These are phyloP conservation scores for Eudasyphora cyanicolor DNA, from an alignment of 2,888 invertebrate genomes.

Conservation along the genomic window DNA sequence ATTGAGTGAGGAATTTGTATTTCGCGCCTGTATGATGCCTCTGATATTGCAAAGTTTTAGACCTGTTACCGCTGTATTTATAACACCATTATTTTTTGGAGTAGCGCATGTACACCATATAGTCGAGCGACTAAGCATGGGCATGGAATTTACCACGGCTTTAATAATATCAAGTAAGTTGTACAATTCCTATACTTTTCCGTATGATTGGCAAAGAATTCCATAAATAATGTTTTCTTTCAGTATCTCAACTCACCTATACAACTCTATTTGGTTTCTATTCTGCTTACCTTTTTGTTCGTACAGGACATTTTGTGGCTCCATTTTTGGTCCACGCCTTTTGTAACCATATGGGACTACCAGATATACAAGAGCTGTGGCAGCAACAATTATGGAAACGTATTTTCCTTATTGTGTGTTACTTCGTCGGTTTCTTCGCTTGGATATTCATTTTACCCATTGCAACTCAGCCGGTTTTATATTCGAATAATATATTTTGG, in stretches of 20 bases:
- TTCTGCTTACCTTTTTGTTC: slow-evolving; percentile 93
- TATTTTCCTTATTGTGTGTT: slow-evolving; percentile 84
- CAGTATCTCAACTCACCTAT: slow-evolving; percentile 93
- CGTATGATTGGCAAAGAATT: background rate
- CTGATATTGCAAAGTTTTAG: slow-evolving; percentile 90
- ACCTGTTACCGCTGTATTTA: slow-evolving; percentile 87
- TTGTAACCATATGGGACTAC: slow-evolving; percentile 98
- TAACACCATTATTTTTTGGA: slow-evolving; percentile 95
- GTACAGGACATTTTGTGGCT: slow-evolving; percentile 94
- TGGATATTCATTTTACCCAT: slow-evolving; percentile 90
- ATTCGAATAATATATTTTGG: slow-evolving; percentile 84
- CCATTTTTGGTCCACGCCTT: slow-evolving; percentile 95
- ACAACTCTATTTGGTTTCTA: slow-evolving; percentile 97
- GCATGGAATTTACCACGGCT: slow-evolving; percentile 86
- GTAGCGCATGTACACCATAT: slow-evolving; percentile 96
- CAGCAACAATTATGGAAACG: slow-evolving; percentile 82
- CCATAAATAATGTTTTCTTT: slow-evolving; percentile 24
- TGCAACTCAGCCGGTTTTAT: slow-evolving; percentile 86
- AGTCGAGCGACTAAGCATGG: slow-evolving; percentile 87
- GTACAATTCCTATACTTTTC: slow-evolving; percentile 11
- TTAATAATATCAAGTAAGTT: slow-evolving; percentile 87
- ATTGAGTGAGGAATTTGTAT: slow-evolving; percentile 96
- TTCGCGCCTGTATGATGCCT: slow-evolving; percentile 97
- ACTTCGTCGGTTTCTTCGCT: slow-evolving; percentile 86
- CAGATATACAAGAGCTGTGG: slow-evolving; percentile 88